Evolutionary conservation across 2,113 vertebrate genomes (phyloP), one percentile per base, ranked within the genome.

Genomic region (Arenaria interpres): DNA sequence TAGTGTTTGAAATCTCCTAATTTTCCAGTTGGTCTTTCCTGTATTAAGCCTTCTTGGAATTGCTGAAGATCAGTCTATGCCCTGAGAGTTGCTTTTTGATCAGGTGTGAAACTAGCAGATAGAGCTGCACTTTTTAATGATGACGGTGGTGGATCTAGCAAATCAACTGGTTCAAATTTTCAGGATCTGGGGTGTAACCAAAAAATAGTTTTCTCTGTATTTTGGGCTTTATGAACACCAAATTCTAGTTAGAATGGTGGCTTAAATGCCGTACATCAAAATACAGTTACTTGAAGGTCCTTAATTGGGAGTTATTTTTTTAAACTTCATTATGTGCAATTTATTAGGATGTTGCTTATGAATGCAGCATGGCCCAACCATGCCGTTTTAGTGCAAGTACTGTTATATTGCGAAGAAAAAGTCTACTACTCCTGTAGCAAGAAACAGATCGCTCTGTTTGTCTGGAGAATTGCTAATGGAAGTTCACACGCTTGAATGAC

Each of bases 381-480:
- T 1, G 7, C 32, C 63, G 11, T 77, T 90, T 85, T 64, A 66
- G 28, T 72, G 39, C 25, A 73, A 81, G 28, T 56, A 23, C 33
- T 67, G 8, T 60, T 91, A 19, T 56, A 59, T n/a, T 56, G 41
- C n/a, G 67, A 75, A 63, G 80, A 7, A 63, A 50, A 69, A 79
- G 30, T 73, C 19, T 50, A 8, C 66, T 73, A 6, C 43, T 79
- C 9, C 79, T 89, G 39, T 57, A 53, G 37, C 54, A 71, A 76
- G 89, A 82, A 87, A 50, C 24, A 17, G 69, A 73, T 54, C 1
- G 4, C 45, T 84, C 54, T 67, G n/a, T 89, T 83, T 89, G 39
- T 92, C 92, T 80, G 66, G 84, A 79, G 93, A 94, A 64, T 89
- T 93, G 67, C 82, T 91, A 73, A 59, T 95, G 88, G 74, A 77